Evolutionary conservation across 2,113 vertebrate genomes (phyloP).

Genomic region (Poicephalus gulielmi): DNA sequence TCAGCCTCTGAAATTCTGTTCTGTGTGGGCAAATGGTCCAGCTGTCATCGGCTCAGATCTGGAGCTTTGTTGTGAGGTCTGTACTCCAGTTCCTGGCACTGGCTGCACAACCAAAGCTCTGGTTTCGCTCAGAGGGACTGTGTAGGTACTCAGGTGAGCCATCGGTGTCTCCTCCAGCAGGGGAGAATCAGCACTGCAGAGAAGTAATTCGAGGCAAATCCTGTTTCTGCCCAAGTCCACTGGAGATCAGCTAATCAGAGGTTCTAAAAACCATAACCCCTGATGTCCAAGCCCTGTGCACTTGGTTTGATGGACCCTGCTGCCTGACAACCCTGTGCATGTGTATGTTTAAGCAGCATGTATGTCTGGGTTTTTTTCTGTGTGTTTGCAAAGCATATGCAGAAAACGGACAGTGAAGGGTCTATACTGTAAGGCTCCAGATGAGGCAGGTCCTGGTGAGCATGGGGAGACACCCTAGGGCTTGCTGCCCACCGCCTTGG

Average conservation of each 20-base stretch:
- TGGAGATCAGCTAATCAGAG: not conserved
- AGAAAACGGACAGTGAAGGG: not conserved
- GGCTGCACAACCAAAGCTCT: not conserved
- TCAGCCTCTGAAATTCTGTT: not conserved
- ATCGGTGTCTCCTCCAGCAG: accelerated
- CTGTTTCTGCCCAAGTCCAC: not conserved
- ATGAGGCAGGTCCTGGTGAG: not conserved
- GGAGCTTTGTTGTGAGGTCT: not conserved
- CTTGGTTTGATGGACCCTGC: not conserved
- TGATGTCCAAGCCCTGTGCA: not conserved
- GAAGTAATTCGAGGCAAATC: not conserved
- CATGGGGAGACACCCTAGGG: not conserved
- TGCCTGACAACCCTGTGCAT: not conserved
- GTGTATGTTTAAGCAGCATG: not conserved
- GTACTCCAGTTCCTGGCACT: not conserved
- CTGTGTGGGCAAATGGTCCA: not conserved
- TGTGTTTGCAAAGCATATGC: not conserved
- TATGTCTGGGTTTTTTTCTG: not conserved
- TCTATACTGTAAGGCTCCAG: not conserved
- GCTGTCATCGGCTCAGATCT: not conserved
- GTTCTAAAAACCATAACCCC: not conserved
- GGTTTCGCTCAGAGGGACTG: not conserved
- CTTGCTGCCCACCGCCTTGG: accelerated
- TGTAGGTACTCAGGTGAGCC: not conserved
- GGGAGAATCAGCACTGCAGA: not conserved